A percentile compares a stretch with the other conserved stretches of the same genome.
These are phyloP conservation scores for Lerista edwardsae DNA, from an alignment of 2,797 vertebrate species.

Conservation along the genomic window DNA sequence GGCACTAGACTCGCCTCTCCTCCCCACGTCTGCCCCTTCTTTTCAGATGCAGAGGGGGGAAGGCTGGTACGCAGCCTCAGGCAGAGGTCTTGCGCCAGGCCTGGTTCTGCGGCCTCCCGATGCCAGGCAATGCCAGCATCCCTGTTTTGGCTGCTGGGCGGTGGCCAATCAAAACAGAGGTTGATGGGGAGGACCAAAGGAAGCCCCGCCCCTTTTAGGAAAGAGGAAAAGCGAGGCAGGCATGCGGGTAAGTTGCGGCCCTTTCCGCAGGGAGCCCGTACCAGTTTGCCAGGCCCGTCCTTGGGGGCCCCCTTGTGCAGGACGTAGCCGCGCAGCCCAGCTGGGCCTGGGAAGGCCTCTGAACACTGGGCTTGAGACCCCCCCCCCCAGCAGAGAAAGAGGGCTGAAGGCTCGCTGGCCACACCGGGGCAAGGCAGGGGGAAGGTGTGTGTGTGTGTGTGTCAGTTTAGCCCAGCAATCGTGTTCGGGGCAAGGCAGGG, in stretches of 20 bases:
- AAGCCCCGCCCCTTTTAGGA: not conserved
- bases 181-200: not conserved
- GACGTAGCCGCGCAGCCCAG: not conserved
- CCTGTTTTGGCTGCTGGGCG: not conserved
- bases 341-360: not conserved
- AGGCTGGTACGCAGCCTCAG: too few species aligned
- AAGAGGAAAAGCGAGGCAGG: not conserved
- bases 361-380: not conserved
- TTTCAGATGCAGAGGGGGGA: too few species aligned
- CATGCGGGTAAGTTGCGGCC: not conserved
- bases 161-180: not conserved
- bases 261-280: accelerated
- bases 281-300: not conserved
- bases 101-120: not conserved
- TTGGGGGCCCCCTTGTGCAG: too few species aligned
- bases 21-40: not conserved
- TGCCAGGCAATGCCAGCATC: not conserved
- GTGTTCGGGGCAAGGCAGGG: too few species aligned
- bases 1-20: not conserved
- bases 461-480: too few species aligned
- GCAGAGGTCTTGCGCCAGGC: too few species aligned
- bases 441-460: too few species aligned
- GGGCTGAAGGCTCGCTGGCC: not conserved
- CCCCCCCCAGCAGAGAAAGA: not conserved
- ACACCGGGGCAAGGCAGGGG: too few species aligned